A percentile compares a stretch with the other conserved stretches of the same genome.
These are phyloP conservation scores for Poecilobothrus nobilitatus DNA, from an alignment of 2,888 invertebrate species.

Conservation along the genomic window DNA sequence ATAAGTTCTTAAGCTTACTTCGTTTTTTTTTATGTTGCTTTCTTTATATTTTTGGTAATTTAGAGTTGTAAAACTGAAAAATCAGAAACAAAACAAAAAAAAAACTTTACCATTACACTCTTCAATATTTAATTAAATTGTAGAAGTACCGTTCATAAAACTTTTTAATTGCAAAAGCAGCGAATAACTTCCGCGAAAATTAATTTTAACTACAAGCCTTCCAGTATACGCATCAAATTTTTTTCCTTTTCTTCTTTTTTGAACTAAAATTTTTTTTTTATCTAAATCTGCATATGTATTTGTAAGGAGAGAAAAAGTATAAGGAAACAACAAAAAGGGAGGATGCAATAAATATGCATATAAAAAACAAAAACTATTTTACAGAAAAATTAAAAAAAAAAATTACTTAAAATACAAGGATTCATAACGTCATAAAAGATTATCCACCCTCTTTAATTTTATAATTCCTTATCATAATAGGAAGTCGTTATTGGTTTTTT, in stretches of 20 bases:
- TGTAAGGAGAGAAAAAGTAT: too few relatives aligned
- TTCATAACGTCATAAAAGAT: too few relatives aligned
- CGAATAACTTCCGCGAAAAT: slow-evolving; percentile 25
- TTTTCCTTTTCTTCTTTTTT: too few relatives aligned
- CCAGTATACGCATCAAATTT: not conserved
- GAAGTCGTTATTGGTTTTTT: too few relatives aligned
- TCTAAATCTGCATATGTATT: too few relatives aligned
- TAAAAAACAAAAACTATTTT: not conserved
- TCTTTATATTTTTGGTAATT: not conserved
- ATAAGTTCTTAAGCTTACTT: too few relatives aligned
- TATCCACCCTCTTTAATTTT: too few relatives aligned
- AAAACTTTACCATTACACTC: slow-evolving; percentile 27
- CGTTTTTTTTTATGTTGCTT: too few relatives aligned
- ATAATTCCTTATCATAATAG: too few relatives aligned
- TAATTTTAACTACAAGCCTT: slow-evolving; percentile 27
- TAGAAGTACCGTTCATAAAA: slow-evolving; percentile 25
- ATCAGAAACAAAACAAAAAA: slow-evolving; percentile 19
- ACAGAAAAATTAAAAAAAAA: not conserved
- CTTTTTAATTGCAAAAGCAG: slow-evolving; percentile 28
- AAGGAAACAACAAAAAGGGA: too few relatives aligned
- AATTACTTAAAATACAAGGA: not conserved
- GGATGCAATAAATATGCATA: too few relatives aligned
- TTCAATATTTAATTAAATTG: slow-evolving; percentile 29
- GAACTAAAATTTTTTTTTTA: too few relatives aligned
- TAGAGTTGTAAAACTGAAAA: not conserved